Evolutionary conservation across 2,113 vertebrate species (phyloP), one percentile per base, ranked within the genome.

Genomic region (Solea solea): DNA sequence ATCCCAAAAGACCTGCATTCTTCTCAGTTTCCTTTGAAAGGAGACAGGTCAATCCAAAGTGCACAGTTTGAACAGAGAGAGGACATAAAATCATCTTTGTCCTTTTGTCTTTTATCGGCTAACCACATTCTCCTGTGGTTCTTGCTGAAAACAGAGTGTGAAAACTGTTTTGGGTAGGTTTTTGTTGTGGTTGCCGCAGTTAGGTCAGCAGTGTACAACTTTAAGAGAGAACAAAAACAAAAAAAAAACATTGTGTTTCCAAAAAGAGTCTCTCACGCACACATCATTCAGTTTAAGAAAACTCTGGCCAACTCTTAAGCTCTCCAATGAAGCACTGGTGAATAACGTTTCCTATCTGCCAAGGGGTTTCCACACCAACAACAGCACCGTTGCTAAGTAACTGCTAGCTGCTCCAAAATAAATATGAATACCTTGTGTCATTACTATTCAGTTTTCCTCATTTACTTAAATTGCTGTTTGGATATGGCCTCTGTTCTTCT

Each of bases 351-450:
- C 27, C 39, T 53, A 39, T 78, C 70, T 79, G 75, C 65, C 34
- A 44, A 50, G 51, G 56, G 61, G 72, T 71, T 80, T 71, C 28
- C 49, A 68, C 34, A 1, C 13, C 1, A 40, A 59, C 42, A 81
- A 68, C 48, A 21, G 28, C 25, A 25, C 62, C 56, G 88, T 89
- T 91, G 89, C 91, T 87, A 90, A 72, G 88, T 86, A 67, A 90
- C 76, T 57, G 46, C 40, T 15, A 63, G 42, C 46, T 34, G 34
- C 45, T 34, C 57, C 61, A 12, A 12, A 2, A 39, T 50, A 87
- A 72, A 56, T 14, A 15, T 16, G 41, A 56, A 64, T 53, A 82
- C 65, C 78, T 66, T 51, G 15, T 39, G 64, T 60, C 75, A 80
- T 75, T 75, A 78, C 41, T 14, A 44, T 28, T 5, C 14, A 65